Evolutionary conservation across 2,888 invertebrate genomes (phyloP).

Genomic region (Oithona nana): DNA sequence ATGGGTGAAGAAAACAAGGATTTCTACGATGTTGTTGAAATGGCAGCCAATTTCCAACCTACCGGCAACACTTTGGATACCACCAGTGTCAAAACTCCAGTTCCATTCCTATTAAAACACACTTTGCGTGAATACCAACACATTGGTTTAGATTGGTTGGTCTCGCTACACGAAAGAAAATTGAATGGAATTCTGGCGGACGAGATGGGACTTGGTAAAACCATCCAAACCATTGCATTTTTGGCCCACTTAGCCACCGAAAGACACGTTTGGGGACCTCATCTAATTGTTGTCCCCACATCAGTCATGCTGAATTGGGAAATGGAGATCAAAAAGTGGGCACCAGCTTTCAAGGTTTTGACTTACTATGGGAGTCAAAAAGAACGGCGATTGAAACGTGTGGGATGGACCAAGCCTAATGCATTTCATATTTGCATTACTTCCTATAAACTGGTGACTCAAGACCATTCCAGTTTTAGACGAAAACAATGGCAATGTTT

Average conservation of each 20-base stretch:
- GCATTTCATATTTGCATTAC: conserved; percentile 97
- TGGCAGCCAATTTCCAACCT: conserved; percentile 90
- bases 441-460: conserved; percentile 90
- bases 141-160: conserved; percentile 91
- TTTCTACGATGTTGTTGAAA: conserved; percentile 75
- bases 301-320: conserved; percentile 99
- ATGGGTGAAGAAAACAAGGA: conserved; percentile 28
- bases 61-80: conserved; percentile 92
- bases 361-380: conserved; percentile 94
- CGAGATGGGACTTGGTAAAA: conserved; percentile 93
- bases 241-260: conserved; percentile 84
- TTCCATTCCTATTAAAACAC: conserved; percentile 80
- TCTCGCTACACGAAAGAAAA: conserved; percentile 82
- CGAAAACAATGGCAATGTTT: conserved; percentile 96
- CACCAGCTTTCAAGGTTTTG: conserved; percentile 93
- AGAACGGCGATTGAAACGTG: conserved; percentile 73
- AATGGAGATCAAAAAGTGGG: conserved; percentile 99
- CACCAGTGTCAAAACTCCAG: conserved; percentile 71
- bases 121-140: conserved; percentile 84
- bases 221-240: conserved; percentile 87
- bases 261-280: conserved; percentile 88
- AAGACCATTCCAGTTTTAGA: conserved; percentile 92
- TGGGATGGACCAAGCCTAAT: conserved; percentile 93
- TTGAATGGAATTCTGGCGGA: conserved; percentile 90
- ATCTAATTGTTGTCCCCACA: conserved; percentile 94